Evolutionary conservation across 2,113 vertebrate genomes (phyloP), one percentile per base, ranked within the genome.

Genomic region (Athene noctua): DNA sequence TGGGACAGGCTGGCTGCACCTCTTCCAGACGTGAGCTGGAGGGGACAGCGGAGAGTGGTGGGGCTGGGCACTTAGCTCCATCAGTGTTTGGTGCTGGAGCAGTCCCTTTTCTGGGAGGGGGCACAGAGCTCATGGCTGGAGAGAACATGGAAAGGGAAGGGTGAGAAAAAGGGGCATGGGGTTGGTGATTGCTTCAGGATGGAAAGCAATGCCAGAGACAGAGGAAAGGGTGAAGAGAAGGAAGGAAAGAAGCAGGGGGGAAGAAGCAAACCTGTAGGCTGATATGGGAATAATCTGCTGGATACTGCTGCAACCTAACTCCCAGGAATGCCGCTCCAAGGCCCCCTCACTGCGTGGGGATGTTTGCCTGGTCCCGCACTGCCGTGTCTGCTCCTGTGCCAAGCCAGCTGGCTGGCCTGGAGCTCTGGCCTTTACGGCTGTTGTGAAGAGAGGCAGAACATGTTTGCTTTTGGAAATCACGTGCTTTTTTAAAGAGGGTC

Each of bases 371-470:
- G 65, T 95, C 94, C 94, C 27, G 6, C 47, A 20, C 80, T 66
- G 75, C 94, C 0, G 47, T 68, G 62, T 86, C 94, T 83, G 72
- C 95, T 89, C 77, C 88, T 67, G 44, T 91, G 91, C 97, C 92
- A 94, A 93, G 47, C 77, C 94, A 89, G 92, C 91, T 96, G 96
- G 90, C 83, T 81, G 94, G 94, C 92, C 77, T 88, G 88, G 38
- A 93, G 83, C 95, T 96, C 92, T 86, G 91, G 95, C 91, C 95
- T 75, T 95, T 74, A 36, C 0, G 22, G 47, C 86, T 80, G 52
- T 84, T 92, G 65, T 75, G 83, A 81, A 78, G 77, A 86, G 83
- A 90, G 92, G 83, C 91, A 92, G 92, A 80, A 89, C 9, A 2
- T 80, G 92, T 89, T 93, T 95, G 91, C 68, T 92, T 95, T 89